Base-by-base conservation (phyloP, 2,113 vertebrate species). In the Probosciger aterrimus region DNA sequence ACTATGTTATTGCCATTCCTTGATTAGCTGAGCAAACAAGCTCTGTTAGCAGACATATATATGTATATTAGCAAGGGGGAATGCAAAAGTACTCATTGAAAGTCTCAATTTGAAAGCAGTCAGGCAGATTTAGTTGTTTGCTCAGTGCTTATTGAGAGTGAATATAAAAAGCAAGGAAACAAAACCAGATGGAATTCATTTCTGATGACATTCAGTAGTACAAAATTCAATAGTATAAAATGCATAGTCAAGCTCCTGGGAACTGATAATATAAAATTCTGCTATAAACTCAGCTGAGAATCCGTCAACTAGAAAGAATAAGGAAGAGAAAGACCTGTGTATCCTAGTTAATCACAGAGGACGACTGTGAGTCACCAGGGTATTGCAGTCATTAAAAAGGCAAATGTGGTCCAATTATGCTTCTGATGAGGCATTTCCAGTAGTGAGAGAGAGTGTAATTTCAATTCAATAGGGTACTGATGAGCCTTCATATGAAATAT, bases 121-220 rank as follows among this genome's bases (percentile, higher is more conserved):
- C 25, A 55, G 46, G 17, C 63, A 85, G n/a, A 94, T 67, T 96
- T 9, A 39, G 76, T 77, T 92, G 46, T 91, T 96, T 90, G 44
- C 71, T 91, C 75, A 69, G 59, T 88, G 46, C 77, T 93, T 88
- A 74, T 92, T 82, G 79, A 74, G 86, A 88, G 18, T 9, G 24
- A 88, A 81, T 53, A 67, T 25, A 78, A 93, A 96, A 90, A 80
- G 9, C n/a, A 92, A 90, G 63, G 10, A 94, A 95, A 95, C 63
- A 85, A 88, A 94, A 80, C 31, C 70, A 86, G 85, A 73, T 62
- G 23, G 28, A 82, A 70, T 50, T 92, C 2, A 49, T 70, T 81
- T 92, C 71, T 95, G 4, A 85, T 69, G 37, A 52, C 47, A 85
- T 64, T 83, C 49, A 81, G 10, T 41, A 47, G 11, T 49, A 88